Base-by-base conservation (phyloP, 2,113 vertebrate species). In the Tetraodon nigroviridis region DNA sequence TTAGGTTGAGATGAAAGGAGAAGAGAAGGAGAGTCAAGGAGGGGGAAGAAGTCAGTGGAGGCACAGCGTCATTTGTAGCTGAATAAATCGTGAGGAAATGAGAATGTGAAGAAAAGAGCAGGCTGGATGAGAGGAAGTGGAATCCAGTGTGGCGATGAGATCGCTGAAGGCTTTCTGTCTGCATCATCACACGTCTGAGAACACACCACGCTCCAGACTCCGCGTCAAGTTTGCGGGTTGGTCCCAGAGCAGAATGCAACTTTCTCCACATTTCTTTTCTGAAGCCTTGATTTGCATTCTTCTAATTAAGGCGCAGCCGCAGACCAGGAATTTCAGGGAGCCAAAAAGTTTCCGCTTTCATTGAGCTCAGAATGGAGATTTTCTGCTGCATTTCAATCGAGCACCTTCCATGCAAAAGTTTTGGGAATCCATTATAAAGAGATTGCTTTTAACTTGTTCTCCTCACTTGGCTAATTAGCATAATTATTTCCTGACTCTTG, bases 341-440 rank as follows among this genome's bases (percentile, higher is more conserved):
- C 3, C 42, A 10, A 1, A 67, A 64, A 58, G 54, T 66, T 74
- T 71, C 0, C 64, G 68, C 73, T 73, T 67, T 70, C 44, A 67
- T 69, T 83, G 29, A 45, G 77, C 58, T 70, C 58, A 45, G 51
- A 22, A 55, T 75, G 68, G 59, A 17, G 59, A 75, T 75, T 70
- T 54, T 63, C 29, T 21, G 45, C 52, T 50, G 11, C 49, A 21
- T 64, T 67, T 63, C 48, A 70, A 70, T 80, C 67, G 69, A 63
- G 64, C n/a, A n/a, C n/a, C n/a, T n/a, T n/a, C n/a, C n/a, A n/a
- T n/a, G n/a, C 62, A 71, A 67, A 73, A 48, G 37, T 27, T 52
- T 48, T 63, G 58, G 56, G 58, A 58, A 69, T 55, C 32, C 16
- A 27, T 41, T 55, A 32, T 37, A 55, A 5, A 27, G n/a, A 45